Evolutionary conservation across 1,140 invertebrate species (phyloP).

Genomic region (Zelostemma sp.): DNA sequence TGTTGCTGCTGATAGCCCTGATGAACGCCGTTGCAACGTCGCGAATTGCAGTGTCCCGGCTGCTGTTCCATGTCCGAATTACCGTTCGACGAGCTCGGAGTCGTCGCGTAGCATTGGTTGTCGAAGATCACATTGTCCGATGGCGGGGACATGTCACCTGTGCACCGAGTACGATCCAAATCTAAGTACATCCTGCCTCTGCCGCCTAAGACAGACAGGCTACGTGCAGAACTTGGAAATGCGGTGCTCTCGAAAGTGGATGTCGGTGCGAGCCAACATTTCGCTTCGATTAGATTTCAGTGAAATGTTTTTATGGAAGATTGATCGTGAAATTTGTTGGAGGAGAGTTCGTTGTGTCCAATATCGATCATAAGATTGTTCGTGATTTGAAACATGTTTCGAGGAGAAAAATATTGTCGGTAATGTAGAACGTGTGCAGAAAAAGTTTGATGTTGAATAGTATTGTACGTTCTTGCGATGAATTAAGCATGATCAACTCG

Average conservation of each 20-base stretch:
- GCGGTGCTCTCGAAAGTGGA: slow-evolving; percentile 34
- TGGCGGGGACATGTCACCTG: slow-evolving; percentile 85
- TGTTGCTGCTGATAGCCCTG: slow-evolving; percentile 64
- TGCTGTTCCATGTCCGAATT: slow-evolving; percentile 89
- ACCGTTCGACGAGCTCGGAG: slow-evolving; percentile 90
- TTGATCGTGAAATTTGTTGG: too few relatives aligned
- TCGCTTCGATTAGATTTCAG: too few relatives aligned
- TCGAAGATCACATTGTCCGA: slow-evolving; percentile 94
- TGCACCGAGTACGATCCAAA: slow-evolving; percentile 79
- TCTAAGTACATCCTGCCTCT: slow-evolving; percentile 83
- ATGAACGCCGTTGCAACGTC: slow-evolving; percentile 65
- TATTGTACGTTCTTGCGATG: too few relatives aligned
- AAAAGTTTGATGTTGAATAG: too few relatives aligned
- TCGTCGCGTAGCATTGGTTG: slow-evolving; percentile 94
- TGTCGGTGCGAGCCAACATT: slow-evolving; percentile 16
- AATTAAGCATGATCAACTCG: too few relatives aligned
- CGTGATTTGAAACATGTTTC: too few relatives aligned
- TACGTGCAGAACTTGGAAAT: slow-evolving; percentile 60
- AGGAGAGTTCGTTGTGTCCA: neutral
- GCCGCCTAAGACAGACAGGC: slow-evolving; percentile 66
- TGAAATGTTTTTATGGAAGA: too few relatives aligned
- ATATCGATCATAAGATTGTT: too few relatives aligned
- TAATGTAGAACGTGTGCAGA: too few relatives aligned
- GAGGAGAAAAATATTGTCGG: too few relatives aligned
- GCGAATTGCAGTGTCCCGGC: slow-evolving; percentile 75